Evolutionary conservation across 2,888 invertebrate species (phyloP).

Genomic region (Pharmacophagus antenor): DNA sequence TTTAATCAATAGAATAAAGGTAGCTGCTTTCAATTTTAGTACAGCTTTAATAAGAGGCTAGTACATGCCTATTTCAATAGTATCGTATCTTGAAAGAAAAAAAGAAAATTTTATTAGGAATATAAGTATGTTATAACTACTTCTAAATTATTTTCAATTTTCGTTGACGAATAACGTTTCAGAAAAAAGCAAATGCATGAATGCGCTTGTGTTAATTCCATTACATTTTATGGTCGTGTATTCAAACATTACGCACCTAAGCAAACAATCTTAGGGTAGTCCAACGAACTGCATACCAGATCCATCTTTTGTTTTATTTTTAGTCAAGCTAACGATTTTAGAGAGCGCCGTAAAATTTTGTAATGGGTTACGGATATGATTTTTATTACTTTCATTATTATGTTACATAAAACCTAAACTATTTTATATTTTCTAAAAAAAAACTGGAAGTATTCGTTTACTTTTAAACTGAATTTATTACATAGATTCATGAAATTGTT

Average conservation of each 20-base stretch:
- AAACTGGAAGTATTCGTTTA: not conserved
- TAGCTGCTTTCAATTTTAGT: too few species aligned
- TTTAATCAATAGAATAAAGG: too few species aligned
- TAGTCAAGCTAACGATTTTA: constrained; percentile 44
- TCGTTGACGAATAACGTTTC: not conserved
- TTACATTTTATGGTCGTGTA: constrained; percentile 57
- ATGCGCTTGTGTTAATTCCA: constrained; percentile 30
- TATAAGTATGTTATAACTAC: too few species aligned
- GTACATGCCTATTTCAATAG: too few species aligned
- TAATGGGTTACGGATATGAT: constrained; percentile 46
- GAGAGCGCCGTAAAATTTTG: constrained; percentile 46
- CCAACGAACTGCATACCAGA: constrained; percentile 48
- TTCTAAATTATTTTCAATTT: not conserved
- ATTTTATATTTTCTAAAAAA: not conserved
- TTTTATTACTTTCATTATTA: constrained; percentile 35
- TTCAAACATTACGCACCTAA: constrained; percentile 60
- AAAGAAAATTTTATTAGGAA: too few species aligned
- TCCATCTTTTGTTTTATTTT: constrained; percentile 49
- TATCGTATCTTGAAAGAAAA: too few species aligned
- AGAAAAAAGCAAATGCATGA: not conserved
- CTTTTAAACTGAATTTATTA: not conserved
- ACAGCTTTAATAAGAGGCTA: too few species aligned
- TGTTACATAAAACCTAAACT: constrained; percentile 25
- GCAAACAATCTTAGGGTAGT: constrained; percentile 49
- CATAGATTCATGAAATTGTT: too few species aligned